Percentiles rank a stretch among this genome's conserved stretches.
Evolutionary conservation across 2,113 vertebrate species (phyloP).

Genomic region (Prunella fulvescens): DNA sequence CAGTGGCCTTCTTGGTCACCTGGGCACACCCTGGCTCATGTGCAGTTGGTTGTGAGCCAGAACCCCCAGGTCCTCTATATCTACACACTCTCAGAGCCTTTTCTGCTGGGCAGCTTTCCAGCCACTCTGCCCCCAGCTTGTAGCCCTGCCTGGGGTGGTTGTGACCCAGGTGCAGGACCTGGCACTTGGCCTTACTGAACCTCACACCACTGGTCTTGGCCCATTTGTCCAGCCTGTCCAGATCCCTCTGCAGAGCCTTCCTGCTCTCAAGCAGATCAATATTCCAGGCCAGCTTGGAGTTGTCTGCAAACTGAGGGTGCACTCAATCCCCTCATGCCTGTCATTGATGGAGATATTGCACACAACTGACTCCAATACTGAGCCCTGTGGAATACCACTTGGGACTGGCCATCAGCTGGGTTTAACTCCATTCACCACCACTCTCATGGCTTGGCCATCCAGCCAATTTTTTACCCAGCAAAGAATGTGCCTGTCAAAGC

Average conservation of each 20-base stretch:
- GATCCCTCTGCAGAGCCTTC: neutral
- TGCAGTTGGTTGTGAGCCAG: neutral
- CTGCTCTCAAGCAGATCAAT: neutral
- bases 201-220: neutral
- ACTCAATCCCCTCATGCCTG: neutral
- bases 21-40: neutral
- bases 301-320: neutral
- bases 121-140: neutral
- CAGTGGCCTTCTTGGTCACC: neutral
- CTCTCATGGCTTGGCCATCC: neutral
- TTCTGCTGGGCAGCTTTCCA: neutral
- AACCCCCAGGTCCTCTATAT: too few relatives aligned
- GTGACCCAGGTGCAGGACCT: neutral
- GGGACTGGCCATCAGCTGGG: neutral
- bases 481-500: neutral
- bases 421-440: neutral
- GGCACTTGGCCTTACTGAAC: neutral
- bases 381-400: neutral
- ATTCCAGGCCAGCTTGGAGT: rapidly evolving
- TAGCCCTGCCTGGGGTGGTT: neutral
- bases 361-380: neutral
- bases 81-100: too few relatives aligned
- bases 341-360: neutral
- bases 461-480: neutral
- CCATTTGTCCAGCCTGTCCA: neutral